phyloP scores from a whole-genome alignment of 2,797 vertebrate genomes.

The Anguilla marmorata region DNA sequence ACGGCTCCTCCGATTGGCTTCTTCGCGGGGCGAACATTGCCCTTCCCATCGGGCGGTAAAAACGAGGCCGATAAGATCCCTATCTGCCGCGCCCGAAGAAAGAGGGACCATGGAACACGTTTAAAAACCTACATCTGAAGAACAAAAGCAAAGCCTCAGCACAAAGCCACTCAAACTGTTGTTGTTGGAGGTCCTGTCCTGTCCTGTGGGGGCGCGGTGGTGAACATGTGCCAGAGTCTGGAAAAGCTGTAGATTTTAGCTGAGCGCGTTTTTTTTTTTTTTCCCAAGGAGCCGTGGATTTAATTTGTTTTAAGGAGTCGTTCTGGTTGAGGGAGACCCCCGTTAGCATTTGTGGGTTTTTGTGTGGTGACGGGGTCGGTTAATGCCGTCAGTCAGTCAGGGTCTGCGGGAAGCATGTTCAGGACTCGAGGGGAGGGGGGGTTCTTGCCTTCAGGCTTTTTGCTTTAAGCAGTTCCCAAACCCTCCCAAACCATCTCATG shows the following conservation, averaged over 20 bases:
- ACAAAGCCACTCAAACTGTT: conserved; percentile 60
- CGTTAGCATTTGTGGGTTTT: not conserved
- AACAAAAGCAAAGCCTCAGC: conserved; percentile 64
- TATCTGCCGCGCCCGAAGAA: conserved; percentile 69
- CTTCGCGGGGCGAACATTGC: not conserved
- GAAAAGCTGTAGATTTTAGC: conserved; percentile 20
- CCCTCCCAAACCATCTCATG: no score
- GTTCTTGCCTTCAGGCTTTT: no score
- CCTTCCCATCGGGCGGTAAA: conserved; percentile 54
- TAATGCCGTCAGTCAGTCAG: not conserved
- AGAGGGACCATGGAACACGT: conserved; percentile 49
- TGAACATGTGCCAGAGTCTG: not conserved
- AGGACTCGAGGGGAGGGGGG: no score
- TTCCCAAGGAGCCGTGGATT: not conserved
- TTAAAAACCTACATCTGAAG: conserved; percentile 56
- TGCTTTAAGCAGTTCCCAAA: no score
- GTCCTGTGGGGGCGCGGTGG: conserved; percentile 10
- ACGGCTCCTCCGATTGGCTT: not conserved
- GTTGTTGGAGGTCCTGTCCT: conserved; percentile 57
- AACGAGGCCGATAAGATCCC: conserved; percentile 59
- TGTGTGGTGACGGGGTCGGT: not conserved
- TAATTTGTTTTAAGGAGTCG: not conserved
- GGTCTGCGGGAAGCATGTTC: no score
- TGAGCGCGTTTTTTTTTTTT: conserved; percentile 17
- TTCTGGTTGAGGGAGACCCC: not conserved